These are phyloP conservation scores for Hephaestus fuliginosus DNA, from an alignment of 2,797 vertebrate species.

Conservation along the genomic window DNA sequence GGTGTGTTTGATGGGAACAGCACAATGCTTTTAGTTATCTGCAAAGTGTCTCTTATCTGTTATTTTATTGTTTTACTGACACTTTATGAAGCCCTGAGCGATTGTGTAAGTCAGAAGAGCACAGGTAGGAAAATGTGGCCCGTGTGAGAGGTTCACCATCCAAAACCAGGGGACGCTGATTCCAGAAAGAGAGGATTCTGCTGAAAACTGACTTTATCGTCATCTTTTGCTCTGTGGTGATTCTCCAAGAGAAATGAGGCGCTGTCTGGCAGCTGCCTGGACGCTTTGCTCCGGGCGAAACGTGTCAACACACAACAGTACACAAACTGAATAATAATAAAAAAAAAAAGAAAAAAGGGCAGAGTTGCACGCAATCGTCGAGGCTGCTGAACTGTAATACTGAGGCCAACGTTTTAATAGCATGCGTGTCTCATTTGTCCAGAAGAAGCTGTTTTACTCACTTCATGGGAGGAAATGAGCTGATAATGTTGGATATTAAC, in stretches of 20 bases:
- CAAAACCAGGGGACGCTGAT: neutral
- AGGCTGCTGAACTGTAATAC: neutral
- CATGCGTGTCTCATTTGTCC: neutral
- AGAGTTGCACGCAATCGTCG: neutral
- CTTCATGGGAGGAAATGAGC: neutral
- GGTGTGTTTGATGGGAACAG: too few species aligned
- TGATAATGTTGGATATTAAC: fast-evolving
- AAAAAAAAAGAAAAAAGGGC: neutral
- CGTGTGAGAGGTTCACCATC: neutral
- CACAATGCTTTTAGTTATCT: neutral
- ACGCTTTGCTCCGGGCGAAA: neutral
- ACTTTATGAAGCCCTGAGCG: neutral
- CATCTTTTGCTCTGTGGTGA: too few species aligned
- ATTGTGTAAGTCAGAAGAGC: neutral
- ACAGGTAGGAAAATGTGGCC: neutral
- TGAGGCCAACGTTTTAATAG: too few species aligned
- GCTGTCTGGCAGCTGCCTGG: too few species aligned
- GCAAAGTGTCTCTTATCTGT: neutral
- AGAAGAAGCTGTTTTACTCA: neutral
- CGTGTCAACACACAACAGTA: neutral
- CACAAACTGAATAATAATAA: conserved; percentile 1
- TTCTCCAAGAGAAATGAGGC: too few species aligned
- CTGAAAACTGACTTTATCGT: neutral
- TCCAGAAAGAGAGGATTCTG: neutral
- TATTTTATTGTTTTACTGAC: conserved; percentile 10